phyloP scores from a whole-genome alignment of 2,113 vertebrate genomes.

The Nothoprocta pentlandii region DNA sequence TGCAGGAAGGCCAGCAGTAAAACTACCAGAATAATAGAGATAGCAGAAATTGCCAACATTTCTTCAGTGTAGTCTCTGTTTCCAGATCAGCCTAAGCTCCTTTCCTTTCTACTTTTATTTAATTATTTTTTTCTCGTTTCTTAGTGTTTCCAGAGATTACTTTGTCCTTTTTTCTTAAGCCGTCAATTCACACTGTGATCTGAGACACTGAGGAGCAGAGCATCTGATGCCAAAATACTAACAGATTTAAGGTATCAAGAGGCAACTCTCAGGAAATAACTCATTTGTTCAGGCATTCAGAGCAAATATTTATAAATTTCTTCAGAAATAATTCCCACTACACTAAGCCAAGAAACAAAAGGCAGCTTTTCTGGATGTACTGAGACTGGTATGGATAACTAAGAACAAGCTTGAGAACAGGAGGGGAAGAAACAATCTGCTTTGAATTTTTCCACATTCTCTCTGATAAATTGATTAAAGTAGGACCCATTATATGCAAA shows the following conservation, averaged over 20 bases:
- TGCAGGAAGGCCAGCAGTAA: background rate
- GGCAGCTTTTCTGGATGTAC: background rate
- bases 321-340: slow-evolving; percentile 50
- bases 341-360: slow-evolving; percentile 53
- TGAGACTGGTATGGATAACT: background rate
- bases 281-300: slow-evolving; percentile 52
- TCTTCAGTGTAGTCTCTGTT: background rate
- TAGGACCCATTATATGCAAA: background rate
- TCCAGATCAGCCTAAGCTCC: background rate
- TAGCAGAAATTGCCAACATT: background rate
- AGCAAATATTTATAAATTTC: slow-evolving; percentile 69
- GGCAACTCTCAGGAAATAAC: slow-evolving; percentile 56
- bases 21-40: background rate
- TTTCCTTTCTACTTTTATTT: slow-evolving; percentile 24
- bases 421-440: slow-evolving; percentile 11
- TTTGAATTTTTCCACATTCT: background rate
- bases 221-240: slow-evolving; percentile 54
- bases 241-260: slow-evolving; percentile 67
- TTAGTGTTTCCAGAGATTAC: slow-evolving; percentile 24
- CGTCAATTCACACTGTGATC: slow-evolving; percentile 11
- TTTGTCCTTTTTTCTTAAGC: slow-evolving; percentile 31
- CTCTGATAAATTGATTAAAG: slow-evolving; percentile 4
- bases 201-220: slow-evolving; percentile 4
- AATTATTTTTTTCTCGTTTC: background rate
- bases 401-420: slow-evolving; percentile 27